Evolutionary conservation across 2,797 vertebrate genomes (phyloP).

Genomic region (Erithacus rubecula): DNA sequence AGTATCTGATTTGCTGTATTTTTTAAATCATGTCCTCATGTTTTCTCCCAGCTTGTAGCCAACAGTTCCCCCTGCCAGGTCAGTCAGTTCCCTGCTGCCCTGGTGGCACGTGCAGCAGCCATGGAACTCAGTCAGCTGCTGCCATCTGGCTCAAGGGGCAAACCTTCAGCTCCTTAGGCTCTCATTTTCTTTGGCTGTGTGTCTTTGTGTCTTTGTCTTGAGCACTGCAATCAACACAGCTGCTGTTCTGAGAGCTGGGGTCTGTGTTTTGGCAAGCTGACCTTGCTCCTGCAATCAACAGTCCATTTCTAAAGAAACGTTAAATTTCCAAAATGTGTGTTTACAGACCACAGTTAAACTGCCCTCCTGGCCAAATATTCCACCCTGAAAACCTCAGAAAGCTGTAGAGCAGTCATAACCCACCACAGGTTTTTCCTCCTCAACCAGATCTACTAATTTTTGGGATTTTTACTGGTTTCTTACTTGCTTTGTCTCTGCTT

Average conservation of each 20-base stretch:
- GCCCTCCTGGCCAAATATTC: neutral
- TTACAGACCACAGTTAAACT: neutral
- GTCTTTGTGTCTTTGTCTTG: neutral
- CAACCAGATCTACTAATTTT: neutral
- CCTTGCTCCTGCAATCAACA: neutral
- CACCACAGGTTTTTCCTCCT: neutral
- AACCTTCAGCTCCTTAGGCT: neutral
- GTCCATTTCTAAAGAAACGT: neutral
- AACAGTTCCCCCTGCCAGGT: neutral
- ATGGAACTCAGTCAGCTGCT: neutral
- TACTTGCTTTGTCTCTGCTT: slow-evolving; percentile 40
- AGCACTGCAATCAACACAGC: neutral
- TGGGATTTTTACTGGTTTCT: neutral
- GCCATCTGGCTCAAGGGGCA: neutral
- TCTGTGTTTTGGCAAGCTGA: neutral
- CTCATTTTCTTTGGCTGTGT: neutral
- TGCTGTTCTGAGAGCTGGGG: neutral
- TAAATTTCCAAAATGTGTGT: neutral
- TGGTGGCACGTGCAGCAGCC: accelerated
- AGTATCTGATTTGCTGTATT: neutral
- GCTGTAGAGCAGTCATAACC: neutral
- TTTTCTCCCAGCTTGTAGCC: neutral
- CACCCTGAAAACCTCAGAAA: neutral
- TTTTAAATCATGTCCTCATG: neutral
- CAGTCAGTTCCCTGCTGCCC: neutral